Conservation (phyloP, 1,140 invertebrate species). For the Drosophila parvula region DNA sequence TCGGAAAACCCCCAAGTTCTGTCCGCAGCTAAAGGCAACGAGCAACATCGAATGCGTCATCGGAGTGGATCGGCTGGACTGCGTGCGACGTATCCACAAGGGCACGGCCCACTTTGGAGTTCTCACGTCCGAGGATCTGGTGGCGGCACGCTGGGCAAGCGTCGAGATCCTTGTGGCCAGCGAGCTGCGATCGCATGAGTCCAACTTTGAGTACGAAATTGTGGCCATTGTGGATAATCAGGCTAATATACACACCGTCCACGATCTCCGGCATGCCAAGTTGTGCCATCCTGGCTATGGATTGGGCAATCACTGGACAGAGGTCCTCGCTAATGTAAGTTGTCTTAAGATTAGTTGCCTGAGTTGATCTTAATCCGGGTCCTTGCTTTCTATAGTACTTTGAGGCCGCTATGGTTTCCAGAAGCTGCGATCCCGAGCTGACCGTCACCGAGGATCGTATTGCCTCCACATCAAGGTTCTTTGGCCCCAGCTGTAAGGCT, state of each 20-base stretch:
- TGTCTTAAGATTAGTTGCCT: too few species aligned
- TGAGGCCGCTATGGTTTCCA: conserved; percentile 88
- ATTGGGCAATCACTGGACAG: conserved; percentile 87
- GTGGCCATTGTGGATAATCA: conserved; percentile 89
- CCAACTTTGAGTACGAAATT: conserved; percentile 87
- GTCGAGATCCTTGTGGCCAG: conserved; percentile 89
- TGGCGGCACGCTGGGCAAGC: conserved; percentile 88
- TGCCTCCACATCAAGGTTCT: conserved; percentile 88
- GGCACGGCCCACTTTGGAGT: conserved; percentile 92
- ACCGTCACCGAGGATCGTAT: conserved; percentile 90
- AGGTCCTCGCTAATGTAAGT: conserved; percentile 88
- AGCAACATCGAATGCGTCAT: conserved; percentile 88
- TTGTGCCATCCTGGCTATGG: conserved; percentile 91
- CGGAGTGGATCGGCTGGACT: conserved; percentile 90
- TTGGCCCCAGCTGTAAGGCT: conserved; percentile 90
- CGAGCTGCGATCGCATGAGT: conserved; percentile 86
- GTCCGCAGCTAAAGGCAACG: conserved; percentile 86
- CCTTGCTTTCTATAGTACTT: conserved; percentile 86
- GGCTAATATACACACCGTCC: conserved; percentile 83
- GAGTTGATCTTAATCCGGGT: neutral
- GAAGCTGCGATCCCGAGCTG: conserved; percentile 87
- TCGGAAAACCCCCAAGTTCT: conserved; percentile 86
- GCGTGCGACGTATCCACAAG: conserved; percentile 89
- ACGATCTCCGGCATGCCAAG: conserved; percentile 87
- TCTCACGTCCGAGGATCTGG: conserved; percentile 91